phyloP scores from a whole-genome alignment of 2,797 vertebrate species.

The Vespertilio murinus region DNA sequence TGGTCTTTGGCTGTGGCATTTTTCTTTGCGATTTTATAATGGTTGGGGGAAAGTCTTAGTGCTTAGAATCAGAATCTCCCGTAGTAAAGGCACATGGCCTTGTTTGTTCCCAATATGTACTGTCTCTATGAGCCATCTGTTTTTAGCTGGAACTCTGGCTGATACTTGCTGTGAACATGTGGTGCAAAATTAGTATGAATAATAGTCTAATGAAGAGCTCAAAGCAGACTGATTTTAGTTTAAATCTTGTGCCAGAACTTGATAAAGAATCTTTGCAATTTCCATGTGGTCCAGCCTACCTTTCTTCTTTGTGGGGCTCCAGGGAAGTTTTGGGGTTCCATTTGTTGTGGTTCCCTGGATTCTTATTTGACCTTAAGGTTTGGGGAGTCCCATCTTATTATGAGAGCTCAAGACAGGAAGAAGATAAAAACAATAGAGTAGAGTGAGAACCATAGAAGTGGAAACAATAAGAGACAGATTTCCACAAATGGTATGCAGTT shows the following conservation, averaged over 20 bases:
- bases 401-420: not conserved
- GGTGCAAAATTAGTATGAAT: not conserved
- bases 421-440: not conserved
- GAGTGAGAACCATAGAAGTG: not conserved
- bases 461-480: not conserved
- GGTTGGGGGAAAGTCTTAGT: not conserved
- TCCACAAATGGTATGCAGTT: not conserved
- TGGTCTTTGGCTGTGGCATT: not conserved
- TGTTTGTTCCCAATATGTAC: not conserved
- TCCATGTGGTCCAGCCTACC: not conserved
- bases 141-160: not conserved
- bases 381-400: not conserved
- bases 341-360: not conserved
- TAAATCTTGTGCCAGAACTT: not conserved
- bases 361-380: not conserved
- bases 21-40: not conserved
- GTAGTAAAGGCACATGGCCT: not conserved
- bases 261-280: conserved; percentile 20
- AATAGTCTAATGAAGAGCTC: conserved; percentile 36
- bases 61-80: not conserved
- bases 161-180: not conserved
- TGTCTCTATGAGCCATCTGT: not conserved
- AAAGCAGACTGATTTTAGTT: conserved; percentile 48
- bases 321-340: not conserved
- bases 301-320: not conserved